Base-by-base conservation (phyloP, 2,888 invertebrate species). In the Muschampia plurimacula region DNA sequence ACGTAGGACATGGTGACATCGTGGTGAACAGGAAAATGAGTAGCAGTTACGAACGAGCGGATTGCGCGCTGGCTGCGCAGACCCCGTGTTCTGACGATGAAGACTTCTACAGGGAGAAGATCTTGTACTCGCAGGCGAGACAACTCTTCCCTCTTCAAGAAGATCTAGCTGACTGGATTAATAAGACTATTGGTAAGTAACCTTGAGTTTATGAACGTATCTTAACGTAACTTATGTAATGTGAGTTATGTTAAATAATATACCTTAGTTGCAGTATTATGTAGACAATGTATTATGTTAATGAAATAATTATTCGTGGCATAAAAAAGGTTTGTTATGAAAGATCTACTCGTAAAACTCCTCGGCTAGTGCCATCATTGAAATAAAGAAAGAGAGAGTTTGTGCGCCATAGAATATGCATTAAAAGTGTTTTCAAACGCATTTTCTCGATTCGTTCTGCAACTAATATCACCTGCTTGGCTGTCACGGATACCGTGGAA, bases 161-260 rank as follows among this genome's bases (percentile, higher is more conserved):
- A 86, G 98, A 98, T 89, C 91, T 98, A 72, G 97, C 98, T 8
- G 97, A 98, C 80, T 98, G 98, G 98, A 96, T 98, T 76, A 97
- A 97, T 86, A 97, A 97, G 87, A 97, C 96, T 72, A 95, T 98
- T 77, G 97, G 98, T 98, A 86, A 95, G 96, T 95, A n/a, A 57
- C 13, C 3, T 28, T 57, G 0, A 13, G 22, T 6, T 32, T 15
- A n/a, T 52, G 6, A 59, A 28, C 3, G 22, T 52, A 41, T 10
- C 41, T 1, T 41, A 10, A 41, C 41, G 10, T 41, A 41, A 41
- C 10, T 10, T 10, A 41, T 41, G 41, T 10, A 41, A 8, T 41
- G 6, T 36, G 36, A 36, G 36, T 36, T 36, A 36, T 36, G 36
- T 36, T 36, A 36, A 6, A 6, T 36, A 6, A 36, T 6, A 36